Evolutionary conservation across 2,888 invertebrate species (phyloP).

Genomic region (Galeopsomyia nigrocyanea): DNA sequence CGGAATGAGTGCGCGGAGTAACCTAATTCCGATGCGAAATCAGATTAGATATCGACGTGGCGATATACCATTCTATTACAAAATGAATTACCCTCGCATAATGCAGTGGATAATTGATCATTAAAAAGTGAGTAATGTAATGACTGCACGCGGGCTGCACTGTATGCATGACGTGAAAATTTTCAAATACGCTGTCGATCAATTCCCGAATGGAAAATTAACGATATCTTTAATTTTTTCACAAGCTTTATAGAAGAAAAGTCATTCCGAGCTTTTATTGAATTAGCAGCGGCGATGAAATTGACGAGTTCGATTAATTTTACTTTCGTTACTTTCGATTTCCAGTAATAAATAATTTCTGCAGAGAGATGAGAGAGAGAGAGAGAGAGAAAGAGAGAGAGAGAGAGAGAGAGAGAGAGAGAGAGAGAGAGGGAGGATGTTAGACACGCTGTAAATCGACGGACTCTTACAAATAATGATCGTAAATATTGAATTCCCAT

Average conservation of each 20-base stretch:
- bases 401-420: too few relatives aligned
- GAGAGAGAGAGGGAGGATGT: too few relatives aligned
- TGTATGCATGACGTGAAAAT: neutral
- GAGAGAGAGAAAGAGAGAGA: too few relatives aligned
- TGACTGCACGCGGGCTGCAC: neutral
- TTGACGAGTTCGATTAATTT: too few relatives aligned
- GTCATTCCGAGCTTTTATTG: too few relatives aligned
- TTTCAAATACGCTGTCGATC: neutral
- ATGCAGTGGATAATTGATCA: slow-evolving; percentile 25
- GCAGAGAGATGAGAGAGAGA: too few relatives aligned
- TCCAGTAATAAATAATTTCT: too few relatives aligned
- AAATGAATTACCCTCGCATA: slow-evolving; percentile 1
- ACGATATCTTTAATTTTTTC: neutral
- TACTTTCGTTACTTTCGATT: too few relatives aligned
- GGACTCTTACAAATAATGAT: too few relatives aligned
- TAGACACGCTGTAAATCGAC: too few relatives aligned
- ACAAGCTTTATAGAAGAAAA: neutral
- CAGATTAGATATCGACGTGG: slow-evolving; percentile 23
- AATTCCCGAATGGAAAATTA: neutral
- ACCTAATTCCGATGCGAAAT: slow-evolving; percentile 22
- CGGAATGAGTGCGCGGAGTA: slow-evolving; percentile 9
- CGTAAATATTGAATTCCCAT: too few relatives aligned
- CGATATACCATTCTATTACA: slow-evolving; percentile 23
- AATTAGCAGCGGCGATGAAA: too few relatives aligned
- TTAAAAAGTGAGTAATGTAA: slow-evolving; percentile 21